Base-by-base conservation (phyloP, 2,113 vertebrate species). In the Struthidea cinerea region DNA sequence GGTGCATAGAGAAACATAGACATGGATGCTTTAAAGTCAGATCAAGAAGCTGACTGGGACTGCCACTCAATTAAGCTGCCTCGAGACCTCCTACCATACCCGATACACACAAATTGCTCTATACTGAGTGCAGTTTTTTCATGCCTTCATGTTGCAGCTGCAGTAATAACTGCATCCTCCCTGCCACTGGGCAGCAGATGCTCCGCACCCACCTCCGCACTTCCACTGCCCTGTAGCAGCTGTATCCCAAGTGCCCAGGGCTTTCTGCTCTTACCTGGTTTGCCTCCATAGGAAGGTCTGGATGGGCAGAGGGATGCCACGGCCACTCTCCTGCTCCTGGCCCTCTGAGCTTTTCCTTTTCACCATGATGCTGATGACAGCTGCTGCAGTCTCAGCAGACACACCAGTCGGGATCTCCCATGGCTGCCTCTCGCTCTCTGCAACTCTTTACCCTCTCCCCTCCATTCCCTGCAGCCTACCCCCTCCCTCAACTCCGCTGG, bases 261-360 rank as follows among this genome's bases (percentile, higher is more conserved):
- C 73, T 83, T 2, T 33, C 46, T 10, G 64, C 49, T 97, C 99
- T 96, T 95, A 99, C 99, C 99, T 99, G 98, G 99, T 99, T 77
- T 99, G 99, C 96, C 99, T 98, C 99, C 99, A 99, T 1, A 99
- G 96, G 97, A 99, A 99, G 98, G 99, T 99, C 98, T 99, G 99
- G 97, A 99, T 99, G 71, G 99, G 99, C 79, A 99, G 98, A 44
- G 99, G 99, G 93, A 99, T 98, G 77, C 99, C 99, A 67, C 99
- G 98, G 96, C 98, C 98, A 94, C 98, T 98, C 96, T 99, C 99
- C 96, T 98, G 99, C 94, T 99, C 99, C 96, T 98, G 98, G 37
- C 99, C 99, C 94, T 99, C 99, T 30, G 99, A 97, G 98, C 99
- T 99, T 94, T 99, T 99, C 97, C 99, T 98, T 97, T 99, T 99